A percentile compares a stretch with the other conserved stretches of the same genome.
These are phyloP conservation scores for Montipora capricornis DNA, from an alignment of 64 coral and sea anemone genomes.

Conservation along the genomic window DNA sequence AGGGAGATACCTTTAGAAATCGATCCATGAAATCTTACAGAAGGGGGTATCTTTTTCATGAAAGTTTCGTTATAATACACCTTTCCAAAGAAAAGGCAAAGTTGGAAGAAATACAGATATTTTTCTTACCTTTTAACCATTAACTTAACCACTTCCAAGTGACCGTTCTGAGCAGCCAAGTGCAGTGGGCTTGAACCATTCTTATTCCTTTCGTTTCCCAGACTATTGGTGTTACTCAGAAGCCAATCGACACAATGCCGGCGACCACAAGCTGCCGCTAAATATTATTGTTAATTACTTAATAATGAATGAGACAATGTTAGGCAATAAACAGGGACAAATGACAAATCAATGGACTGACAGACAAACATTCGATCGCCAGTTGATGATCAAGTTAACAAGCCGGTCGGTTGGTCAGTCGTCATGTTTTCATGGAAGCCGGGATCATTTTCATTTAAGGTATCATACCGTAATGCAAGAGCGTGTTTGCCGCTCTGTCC, in stretches of 20 bases:
- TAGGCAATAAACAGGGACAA: too few relatives aligned
- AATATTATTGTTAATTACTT: not conserved
- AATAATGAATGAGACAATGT: not conserved
- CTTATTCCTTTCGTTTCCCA: conserved; percentile 79
- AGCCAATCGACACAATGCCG: conserved; percentile 89
- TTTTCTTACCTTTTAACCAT: conserved; percentile 67
- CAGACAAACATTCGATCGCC: not conserved
- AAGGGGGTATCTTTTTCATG: too few relatives aligned
- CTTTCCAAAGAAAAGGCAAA: too few relatives aligned
- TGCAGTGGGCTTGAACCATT: conserved; percentile 77
- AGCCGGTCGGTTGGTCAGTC: not conserved
- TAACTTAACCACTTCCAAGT: conserved; percentile 89
- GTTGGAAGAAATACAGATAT: too few relatives aligned
- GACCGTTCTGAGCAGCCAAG: conserved; percentile 89
- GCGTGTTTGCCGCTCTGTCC: conserved; percentile 73
- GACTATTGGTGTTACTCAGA: conserved; percentile 58
- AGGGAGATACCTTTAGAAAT: too few relatives aligned
- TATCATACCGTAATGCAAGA: conserved; percentile 83
- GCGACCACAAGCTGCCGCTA: conserved; percentile 87
- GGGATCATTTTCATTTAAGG: too few relatives aligned
- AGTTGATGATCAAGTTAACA: not conserved
- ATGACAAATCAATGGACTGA: too few relatives aligned
- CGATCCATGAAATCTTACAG: too few relatives aligned
- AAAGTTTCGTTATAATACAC: too few relatives aligned
- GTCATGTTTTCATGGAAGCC: not conserved